These are phyloP conservation scores for Eremophila alpestris DNA, from an alignment of 2,797 vertebrate species.

Conservation along the genomic window DNA sequence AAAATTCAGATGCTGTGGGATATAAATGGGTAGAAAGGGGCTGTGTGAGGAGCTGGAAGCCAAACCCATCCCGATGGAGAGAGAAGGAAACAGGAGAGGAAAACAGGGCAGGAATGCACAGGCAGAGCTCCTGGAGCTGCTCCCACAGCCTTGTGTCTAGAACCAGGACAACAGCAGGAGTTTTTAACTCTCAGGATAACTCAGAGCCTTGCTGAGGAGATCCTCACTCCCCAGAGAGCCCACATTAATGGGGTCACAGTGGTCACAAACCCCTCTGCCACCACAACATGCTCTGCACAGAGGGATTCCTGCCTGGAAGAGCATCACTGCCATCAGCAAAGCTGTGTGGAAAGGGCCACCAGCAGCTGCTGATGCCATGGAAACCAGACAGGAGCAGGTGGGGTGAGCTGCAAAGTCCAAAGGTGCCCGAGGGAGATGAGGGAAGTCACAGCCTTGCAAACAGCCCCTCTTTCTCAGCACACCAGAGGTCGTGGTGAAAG, in stretches of 20 bases:
- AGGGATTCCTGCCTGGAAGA: background rate
- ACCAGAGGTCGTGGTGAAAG: background rate
- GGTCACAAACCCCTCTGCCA: background rate
- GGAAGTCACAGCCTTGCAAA: conserved; percentile 3
- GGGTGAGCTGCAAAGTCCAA: background rate
- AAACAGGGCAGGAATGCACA: background rate
- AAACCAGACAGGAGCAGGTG: background rate
- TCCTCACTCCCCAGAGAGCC: background rate
- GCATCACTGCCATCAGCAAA: background rate
- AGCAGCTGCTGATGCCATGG: background rate
- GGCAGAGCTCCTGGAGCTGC: background rate
- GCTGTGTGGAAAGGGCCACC: background rate
- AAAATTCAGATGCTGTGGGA: background rate
- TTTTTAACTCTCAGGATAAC: background rate
- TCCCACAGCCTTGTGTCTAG: background rate
- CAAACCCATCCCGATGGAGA: background rate
- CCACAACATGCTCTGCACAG: background rate
- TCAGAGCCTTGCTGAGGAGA: background rate
- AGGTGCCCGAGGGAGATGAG: background rate
- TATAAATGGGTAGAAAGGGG: background rate
- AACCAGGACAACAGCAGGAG: background rate
- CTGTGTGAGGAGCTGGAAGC: background rate
- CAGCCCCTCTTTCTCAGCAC: background rate
- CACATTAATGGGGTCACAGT: background rate
- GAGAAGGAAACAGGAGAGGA: background rate